phyloP scores from a whole-genome alignment of 1,140 invertebrate genomes.

The Papilio machaon region DNA sequence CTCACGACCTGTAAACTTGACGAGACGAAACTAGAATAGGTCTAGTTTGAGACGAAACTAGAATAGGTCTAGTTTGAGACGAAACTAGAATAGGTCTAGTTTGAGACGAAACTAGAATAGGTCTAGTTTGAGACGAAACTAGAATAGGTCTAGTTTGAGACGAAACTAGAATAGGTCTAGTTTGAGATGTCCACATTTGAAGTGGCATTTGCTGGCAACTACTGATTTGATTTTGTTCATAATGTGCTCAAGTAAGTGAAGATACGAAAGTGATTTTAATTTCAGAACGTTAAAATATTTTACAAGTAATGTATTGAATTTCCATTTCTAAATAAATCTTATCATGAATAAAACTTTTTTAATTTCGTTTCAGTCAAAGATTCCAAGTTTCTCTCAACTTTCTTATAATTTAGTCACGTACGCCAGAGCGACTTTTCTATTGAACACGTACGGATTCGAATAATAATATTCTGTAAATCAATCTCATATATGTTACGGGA shows the following conservation, averaged over 20 bases:
- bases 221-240: no score
- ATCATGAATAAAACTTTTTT: conserved; percentile 1
- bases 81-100: no score
- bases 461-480: conserved; percentile 23
- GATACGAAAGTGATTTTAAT: background rate
- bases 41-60: no score
- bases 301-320: background rate
- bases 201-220: no score
- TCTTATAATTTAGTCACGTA: conserved; percentile 11
- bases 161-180: no score
- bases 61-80: no score
- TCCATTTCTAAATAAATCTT: background rate
- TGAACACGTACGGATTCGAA: conserved; percentile 9
- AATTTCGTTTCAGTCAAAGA: background rate
- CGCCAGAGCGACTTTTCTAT: conserved; percentile 5
- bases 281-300: background rate
- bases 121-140: no score
- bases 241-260: background rate
- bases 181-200: no score
- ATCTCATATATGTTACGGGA: background rate
- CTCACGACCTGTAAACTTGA: no score
- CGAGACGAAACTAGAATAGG: no score
- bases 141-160: no score
- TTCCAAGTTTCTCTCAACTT: background rate
- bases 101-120: no score